phyloP scores from a whole-genome alignment of 2,113 vertebrate genomes.

The Marmota monax region DNA sequence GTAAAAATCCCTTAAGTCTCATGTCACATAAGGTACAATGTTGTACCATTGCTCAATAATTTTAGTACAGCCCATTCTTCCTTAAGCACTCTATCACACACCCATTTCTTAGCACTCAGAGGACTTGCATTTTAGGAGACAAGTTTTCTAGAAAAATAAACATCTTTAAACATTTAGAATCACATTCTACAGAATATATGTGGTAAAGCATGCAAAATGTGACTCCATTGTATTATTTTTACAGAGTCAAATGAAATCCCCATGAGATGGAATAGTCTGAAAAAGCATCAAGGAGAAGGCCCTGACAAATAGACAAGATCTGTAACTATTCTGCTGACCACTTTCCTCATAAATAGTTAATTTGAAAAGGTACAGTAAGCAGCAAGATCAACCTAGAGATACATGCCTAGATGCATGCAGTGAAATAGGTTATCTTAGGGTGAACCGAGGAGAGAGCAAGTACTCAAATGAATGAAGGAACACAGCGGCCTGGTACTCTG shows the following conservation, averaged over 20 bases:
- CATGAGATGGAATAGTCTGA: not conserved
- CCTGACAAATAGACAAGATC: not conserved
- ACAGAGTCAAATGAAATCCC: constrained; percentile 12
- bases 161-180: not conserved
- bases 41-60: not conserved
- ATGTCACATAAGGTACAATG: not conserved
- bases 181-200: not conserved
- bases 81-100: not conserved
- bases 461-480: not conserved
- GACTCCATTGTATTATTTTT: not conserved
- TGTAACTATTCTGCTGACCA: not conserved
- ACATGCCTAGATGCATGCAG: not conserved
- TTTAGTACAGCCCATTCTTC: not conserved
- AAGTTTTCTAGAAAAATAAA: constrained; percentile 46
- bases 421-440: not conserved
- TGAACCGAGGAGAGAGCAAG: not conserved
- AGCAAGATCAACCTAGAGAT: not conserved
- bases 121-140: not conserved
- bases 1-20: not conserved
- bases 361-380: not conserved
- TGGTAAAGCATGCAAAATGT: not conserved
- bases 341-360: not conserved
- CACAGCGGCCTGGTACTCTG: not conserved
- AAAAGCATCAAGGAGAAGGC: not conserved
- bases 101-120: not conserved